Conservation (phyloP, 2,113 vertebrate genomes). For the Gadus macrocephalus region DNA sequence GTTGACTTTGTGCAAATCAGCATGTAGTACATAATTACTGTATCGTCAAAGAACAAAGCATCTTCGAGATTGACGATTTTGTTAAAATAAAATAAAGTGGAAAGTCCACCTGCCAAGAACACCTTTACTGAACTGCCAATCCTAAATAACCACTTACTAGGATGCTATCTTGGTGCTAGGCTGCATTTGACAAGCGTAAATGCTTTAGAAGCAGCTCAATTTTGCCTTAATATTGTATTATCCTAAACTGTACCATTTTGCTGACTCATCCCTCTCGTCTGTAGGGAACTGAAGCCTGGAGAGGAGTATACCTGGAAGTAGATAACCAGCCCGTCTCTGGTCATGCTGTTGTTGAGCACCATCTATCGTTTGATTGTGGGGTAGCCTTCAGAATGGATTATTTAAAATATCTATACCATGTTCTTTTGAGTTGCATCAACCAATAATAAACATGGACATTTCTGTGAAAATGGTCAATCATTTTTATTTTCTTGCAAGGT, state of each 20-base stretch:
- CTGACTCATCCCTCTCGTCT: conserved; percentile 17
- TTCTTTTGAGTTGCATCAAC: conserved; percentile 39
- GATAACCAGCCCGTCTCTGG: conserved; percentile 36
- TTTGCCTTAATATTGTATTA: not conserved
- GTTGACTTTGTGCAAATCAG: no score
- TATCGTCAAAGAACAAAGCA: no score
- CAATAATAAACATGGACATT: conserved; percentile 50
- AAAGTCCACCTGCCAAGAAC: no score
- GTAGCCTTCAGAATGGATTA: conserved; percentile 26
- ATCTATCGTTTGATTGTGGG: conserved; percentile 11
- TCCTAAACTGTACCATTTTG: not conserved
- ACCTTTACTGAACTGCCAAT: no score
- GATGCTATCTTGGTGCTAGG: no score
- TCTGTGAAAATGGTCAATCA: conserved; percentile 1
- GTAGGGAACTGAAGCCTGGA: conserved; percentile 85
- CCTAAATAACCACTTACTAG: no score
- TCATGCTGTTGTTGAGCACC: not conserved
- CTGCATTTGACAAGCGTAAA: no score
- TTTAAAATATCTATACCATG: conserved; percentile 26
- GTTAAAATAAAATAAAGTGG: no score
- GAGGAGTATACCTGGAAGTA: conserved; percentile 92
- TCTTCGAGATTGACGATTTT: no score
- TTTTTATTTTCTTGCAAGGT: not conserved
- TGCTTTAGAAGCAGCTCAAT: not conserved
- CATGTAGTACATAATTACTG: no score